phyloP scores from a whole-genome alignment of 2,888 invertebrate species.

The Caenorhabditis japonica region DNA sequence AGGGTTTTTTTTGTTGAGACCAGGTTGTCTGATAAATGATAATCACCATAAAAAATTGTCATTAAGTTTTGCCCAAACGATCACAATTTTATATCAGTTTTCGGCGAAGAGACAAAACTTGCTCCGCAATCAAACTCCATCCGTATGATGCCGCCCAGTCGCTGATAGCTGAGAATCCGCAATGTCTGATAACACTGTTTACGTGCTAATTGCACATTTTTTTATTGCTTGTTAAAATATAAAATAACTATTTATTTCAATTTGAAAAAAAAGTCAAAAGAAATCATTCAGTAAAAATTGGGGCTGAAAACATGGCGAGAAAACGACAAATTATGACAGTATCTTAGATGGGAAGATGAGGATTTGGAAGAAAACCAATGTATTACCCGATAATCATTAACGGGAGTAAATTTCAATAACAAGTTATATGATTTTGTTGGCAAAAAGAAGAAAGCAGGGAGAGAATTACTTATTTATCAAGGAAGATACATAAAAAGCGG shows the following conservation, averaged over 20 bases:
- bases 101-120: slow-evolving; percentile 18
- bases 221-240: neutral
- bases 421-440: slow-evolving; percentile 21
- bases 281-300: no score
- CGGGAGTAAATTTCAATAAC: slow-evolving; percentile 41
- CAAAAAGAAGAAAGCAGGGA: slow-evolving; percentile 7
- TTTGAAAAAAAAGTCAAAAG: neutral
- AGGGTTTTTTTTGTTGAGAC: no score
- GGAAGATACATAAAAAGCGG: neutral
- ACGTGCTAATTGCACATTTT: neutral
- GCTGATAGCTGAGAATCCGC: slow-evolving; percentile 24
- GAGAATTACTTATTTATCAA: no score
- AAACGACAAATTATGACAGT: slow-evolving; percentile 6
- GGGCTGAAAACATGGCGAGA: no score
- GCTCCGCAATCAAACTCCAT: slow-evolving; percentile 4
- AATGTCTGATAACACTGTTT: slow-evolving; percentile 8
- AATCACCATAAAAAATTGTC: slow-evolving; percentile 26
- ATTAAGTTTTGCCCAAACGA: neutral
- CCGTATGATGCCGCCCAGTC: slow-evolving; percentile 25
- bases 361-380: neutral
- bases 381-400: slow-evolving; percentile 30
- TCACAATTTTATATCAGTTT: slow-evolving; percentile 25
- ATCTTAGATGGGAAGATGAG: neutral
- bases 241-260: neutral
- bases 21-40: neutral